A percentile compares a stretch with the other conserved stretches of the same genome.
Evolutionary conservation across 2,797 vertebrate species (phyloP).

Genomic region (Micromesistius poutassou): DNA sequence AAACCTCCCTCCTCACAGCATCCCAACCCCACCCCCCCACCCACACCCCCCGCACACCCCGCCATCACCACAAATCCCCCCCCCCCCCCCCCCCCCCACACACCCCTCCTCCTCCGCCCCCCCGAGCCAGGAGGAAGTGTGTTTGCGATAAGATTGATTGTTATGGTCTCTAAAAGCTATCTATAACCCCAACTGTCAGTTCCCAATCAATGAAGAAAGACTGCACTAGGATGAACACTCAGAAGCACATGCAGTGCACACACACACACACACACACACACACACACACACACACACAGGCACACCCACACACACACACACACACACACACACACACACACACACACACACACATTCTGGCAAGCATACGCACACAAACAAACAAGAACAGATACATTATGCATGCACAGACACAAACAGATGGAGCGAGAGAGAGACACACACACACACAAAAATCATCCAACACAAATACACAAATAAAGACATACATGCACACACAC

Average conservation of each 20-base stretch:
- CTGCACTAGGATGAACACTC: slow-evolving; percentile 33
- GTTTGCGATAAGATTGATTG: slow-evolving; percentile 53
- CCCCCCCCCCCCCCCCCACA: neutral
- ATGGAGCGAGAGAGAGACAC: neutral
- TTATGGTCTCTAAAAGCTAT: slow-evolving; percentile 49
- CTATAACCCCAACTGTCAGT: slow-evolving; percentile 54
- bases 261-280: slow-evolving; percentile 15
- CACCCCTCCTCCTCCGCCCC: neutral
- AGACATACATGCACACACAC: slow-evolving; percentile 14
- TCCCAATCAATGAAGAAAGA: slow-evolving; percentile 52
- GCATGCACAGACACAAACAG: slow-evolving; percentile 13
- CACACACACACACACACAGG: slow-evolving; percentile 2
- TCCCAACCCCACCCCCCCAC: neutral
- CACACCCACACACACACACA: neutral
- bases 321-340: slow-evolving; percentile 9
- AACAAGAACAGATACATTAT: neutral
- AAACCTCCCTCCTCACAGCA: neutral
- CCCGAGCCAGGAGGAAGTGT: slow-evolving; percentile 44
- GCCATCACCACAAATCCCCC: neutral
- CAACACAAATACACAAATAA: neutral
- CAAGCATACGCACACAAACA: slow-evolving; percentile 3
- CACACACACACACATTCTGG: slow-evolving; percentile 11
- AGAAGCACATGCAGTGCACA: slow-evolving; percentile 8
- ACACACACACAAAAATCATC: neutral
- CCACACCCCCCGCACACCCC: neutral